phyloP scores from a whole-genome alignment of 2,888 invertebrate genomes.

The Muscina levida region DNA sequence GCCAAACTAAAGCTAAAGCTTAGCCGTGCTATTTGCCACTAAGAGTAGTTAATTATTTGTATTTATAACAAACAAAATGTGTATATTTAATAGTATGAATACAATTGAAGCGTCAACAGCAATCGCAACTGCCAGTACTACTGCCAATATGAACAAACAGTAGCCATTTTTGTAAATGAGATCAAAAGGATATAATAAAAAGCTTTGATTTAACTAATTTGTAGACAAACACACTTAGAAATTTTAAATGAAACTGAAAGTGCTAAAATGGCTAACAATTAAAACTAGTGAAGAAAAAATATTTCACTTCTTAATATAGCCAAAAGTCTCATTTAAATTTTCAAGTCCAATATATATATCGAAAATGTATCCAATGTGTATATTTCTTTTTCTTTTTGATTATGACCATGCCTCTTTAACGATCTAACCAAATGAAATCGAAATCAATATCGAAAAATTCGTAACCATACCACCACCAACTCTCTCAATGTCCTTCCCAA shows the following conservation, averaged over 20 bases:
- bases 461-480: too few relatives aligned
- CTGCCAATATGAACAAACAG: conserved; percentile 80
- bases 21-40: background rate
- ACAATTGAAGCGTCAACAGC: background rate
- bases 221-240: conserved; percentile 62
- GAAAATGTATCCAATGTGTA: conserved; percentile 42
- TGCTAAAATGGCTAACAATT: too few relatives aligned
- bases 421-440: conserved; percentile 6
- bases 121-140: conserved; percentile 66
- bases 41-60: background rate
- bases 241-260: conserved; percentile 80
- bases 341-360: conserved; percentile 35
- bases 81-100: too few relatives aligned
- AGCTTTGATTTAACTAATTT: conserved; percentile 38
- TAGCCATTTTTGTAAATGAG: conserved; percentile 71
- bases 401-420: conserved; percentile 30
- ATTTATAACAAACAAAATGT: too few relatives aligned
- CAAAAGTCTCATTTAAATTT: conserved; percentile 61
- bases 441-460: background rate
- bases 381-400: conserved; percentile 18
- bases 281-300: too few relatives aligned
- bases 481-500: conserved; percentile 5
- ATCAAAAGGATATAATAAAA: conserved; percentile 13
- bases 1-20: background rate
- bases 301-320: too few relatives aligned